A percentile compares a stretch with the other conserved stretches of the same genome.
Evolutionary conservation across 23 tunicate genomes (phyloP).

Genomic region (Ascidia mentula): DNA sequence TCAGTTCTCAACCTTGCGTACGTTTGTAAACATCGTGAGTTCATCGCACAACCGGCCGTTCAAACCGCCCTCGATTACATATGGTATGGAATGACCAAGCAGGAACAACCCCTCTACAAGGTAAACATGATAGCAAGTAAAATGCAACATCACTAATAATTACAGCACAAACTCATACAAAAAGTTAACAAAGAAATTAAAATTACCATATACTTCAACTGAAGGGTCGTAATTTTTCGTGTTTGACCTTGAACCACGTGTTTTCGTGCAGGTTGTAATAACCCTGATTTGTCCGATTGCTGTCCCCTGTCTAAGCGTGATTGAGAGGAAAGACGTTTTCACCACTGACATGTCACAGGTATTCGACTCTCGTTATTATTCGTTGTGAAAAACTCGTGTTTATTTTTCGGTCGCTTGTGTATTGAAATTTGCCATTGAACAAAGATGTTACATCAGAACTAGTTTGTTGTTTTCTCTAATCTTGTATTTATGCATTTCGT

Average conservation of each 20-base stretch:
- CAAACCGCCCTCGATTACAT: conserved; percentile 40
- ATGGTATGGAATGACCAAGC: conserved; percentile 32
- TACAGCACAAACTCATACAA: not conserved
- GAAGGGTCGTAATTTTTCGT: not conserved
- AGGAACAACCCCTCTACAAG: conserved; percentile 29
- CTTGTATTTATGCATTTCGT: too few species aligned
- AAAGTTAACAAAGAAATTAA: too few species aligned
- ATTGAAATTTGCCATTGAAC: not conserved
- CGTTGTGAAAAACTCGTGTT: not conserved
- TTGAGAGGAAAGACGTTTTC: conserved; percentile 6
- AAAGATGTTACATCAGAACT: not conserved
- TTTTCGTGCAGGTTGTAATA: not conserved
- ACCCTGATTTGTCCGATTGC: conserved; percentile 1
- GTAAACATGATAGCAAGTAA: not conserved
- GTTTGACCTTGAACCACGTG: too few species aligned
- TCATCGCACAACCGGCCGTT: conserved; percentile 24
- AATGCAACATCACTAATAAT: not conserved
- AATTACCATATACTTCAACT: not conserved
- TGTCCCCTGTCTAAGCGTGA: not conserved
- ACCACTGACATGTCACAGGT: conserved; percentile 4
- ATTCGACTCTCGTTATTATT: not conserved
- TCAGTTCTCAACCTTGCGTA: conserved; percentile 24
- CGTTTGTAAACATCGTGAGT: conserved; percentile 20
- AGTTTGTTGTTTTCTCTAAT: not conserved
- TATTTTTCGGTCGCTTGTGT: too few species aligned